Conservation (phyloP, 2,888 invertebrate species). For the Syrista parreyssii region DNA sequence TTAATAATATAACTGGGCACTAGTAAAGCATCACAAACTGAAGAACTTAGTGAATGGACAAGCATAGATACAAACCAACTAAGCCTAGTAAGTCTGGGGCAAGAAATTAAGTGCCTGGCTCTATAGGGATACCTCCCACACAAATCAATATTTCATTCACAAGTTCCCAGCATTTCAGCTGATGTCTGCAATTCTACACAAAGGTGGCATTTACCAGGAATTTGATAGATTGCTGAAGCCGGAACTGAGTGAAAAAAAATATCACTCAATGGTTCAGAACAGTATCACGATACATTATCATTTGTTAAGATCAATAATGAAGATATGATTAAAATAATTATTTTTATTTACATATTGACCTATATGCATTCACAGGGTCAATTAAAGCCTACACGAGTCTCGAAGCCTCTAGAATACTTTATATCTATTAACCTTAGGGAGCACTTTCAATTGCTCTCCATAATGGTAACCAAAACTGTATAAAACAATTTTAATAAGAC, state of each 20-base stretch:
- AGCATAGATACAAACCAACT: conserved; percentile 3
- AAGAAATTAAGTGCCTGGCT: conserved; percentile 37
- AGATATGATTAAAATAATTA: not conserved
- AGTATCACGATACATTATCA: not conserved
- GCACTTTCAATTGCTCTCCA: conserved; percentile 24
- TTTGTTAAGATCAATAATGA: not conserved
- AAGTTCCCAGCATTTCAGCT: conserved; percentile 38
- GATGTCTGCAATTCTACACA: not conserved
- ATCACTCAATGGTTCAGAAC: not conserved
- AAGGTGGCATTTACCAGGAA: not conserved
- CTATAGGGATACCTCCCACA: conserved; percentile 45
- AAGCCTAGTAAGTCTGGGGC: conserved; percentile 10
- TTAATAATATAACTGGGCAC: not conserved
- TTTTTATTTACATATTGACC: conserved; percentile 23
- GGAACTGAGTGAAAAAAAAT: not conserved
- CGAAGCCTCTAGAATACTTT: conserved; percentile 26
- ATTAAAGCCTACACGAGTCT: conserved; percentile 21
- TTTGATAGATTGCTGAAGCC: not conserved
- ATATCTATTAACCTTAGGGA: conserved; percentile 31
- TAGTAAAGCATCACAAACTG: not conserved
- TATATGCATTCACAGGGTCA: conserved; percentile 34
- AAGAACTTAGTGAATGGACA: conserved; percentile 18
- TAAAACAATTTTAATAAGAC: not conserved
- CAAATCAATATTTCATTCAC: conserved; percentile 61
- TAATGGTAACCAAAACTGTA: conserved; percentile 3